phyloP scores from a whole-genome alignment of 1,140 invertebrate species.

The Dryas iulia region DNA sequence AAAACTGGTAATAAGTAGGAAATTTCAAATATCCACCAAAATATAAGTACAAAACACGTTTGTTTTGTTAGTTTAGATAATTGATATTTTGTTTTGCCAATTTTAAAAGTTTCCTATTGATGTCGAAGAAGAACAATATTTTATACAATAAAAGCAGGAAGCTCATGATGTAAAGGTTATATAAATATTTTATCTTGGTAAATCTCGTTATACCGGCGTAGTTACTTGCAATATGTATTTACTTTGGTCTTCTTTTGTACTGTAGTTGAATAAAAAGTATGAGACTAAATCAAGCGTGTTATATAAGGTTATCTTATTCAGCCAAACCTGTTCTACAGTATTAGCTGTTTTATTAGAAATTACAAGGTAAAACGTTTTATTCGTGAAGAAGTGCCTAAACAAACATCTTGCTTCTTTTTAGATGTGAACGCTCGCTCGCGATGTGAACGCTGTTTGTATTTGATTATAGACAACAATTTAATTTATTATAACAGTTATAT shows the following conservation, averaged over 20 bases:
- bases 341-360: constrained; percentile 18
- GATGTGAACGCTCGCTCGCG: neutral
- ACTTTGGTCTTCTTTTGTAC: constrained; percentile 17
- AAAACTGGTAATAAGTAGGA: neutral
- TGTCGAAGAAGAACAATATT: neutral
- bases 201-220: neutral
- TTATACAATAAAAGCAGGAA: constrained; percentile 8
- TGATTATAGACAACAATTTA: neutral
- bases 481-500: no score
- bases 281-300: constrained; percentile 17
- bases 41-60: neutral
- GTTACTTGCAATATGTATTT: constrained; percentile 13
- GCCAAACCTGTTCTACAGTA: constrained; percentile 20
- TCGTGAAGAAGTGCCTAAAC: constrained; percentile 3
- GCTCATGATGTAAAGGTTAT: neutral
- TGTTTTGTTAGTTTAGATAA: neutral
- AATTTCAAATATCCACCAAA: neutral
- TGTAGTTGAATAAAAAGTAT: constrained; percentile 15
- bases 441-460: neutral
- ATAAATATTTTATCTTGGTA: constrained; percentile 16
- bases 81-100: neutral
- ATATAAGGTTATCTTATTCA: constrained; percentile 20
- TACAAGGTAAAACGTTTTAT: constrained; percentile 15
- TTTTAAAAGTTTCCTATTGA: neutral
- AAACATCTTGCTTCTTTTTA: neutral